A percentile compares a stretch with the other conserved stretches of the same genome.
Conservation (phyloP, 1,140 invertebrate species). For the Anagrus nilaparvatae region DNA sequence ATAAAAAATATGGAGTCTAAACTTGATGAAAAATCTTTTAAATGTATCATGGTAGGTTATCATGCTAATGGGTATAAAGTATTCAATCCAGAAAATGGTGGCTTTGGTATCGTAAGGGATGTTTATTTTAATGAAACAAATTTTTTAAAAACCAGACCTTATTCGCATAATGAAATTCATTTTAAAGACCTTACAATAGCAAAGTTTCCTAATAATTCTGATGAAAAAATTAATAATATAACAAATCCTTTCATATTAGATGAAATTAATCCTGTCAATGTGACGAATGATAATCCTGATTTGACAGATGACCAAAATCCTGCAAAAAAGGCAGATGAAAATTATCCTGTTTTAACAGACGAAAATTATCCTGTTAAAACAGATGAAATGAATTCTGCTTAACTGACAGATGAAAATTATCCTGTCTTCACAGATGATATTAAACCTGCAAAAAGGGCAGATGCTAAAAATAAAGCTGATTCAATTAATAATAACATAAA, state of each 20-base stretch:
- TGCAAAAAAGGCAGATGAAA: not conserved
- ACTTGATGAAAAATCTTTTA: conserved; percentile 35
- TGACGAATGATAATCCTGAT: no score
- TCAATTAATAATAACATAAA: not conserved
- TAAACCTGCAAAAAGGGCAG: no score
- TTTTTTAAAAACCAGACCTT: conserved; percentile 25
- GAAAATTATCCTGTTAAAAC: not conserved
- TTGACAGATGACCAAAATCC: not conserved
- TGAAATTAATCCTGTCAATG: no score
- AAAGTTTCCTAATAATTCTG: no score
- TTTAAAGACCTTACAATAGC: no score
- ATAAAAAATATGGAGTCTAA: conserved; percentile 33
- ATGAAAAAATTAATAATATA: no score
- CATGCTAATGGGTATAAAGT: conserved; percentile 36
- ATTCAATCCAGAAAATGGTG: conserved; percentile 26
- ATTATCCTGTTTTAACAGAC: no score
- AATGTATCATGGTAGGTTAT: conserved; percentile 32
- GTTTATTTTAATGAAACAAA: conserved; percentile 32
- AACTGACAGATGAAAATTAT: no score
- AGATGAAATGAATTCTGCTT: not conserved
- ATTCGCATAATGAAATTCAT: no score
- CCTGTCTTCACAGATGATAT: no score
- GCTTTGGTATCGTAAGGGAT: conserved; percentile 30
- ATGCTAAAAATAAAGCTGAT: not conserved
- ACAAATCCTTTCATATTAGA: no score